Conservation (phyloP, 2,113 vertebrate species). For the Macrotus californicus region DNA sequence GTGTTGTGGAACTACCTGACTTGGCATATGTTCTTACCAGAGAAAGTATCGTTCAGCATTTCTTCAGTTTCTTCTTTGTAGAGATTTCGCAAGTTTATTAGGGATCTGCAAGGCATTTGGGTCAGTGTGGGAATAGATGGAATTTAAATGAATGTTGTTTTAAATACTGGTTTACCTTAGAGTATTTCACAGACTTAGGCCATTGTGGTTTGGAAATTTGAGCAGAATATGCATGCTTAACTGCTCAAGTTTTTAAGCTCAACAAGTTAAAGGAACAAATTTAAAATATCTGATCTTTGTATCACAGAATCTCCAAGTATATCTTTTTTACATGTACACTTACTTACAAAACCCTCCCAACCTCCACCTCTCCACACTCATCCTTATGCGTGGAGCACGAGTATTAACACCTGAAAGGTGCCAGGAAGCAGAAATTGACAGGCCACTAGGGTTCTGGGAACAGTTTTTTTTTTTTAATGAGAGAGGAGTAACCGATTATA, state of each 20-base stretch:
- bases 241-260: neutral
- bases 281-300: neutral
- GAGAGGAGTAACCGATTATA: neutral
- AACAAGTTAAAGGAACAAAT: neutral
- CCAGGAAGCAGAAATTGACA: neutral
- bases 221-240: neutral
- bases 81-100: neutral
- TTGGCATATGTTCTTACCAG: neutral
- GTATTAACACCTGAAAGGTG: neutral
- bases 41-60: neutral
- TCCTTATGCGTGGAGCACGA: neutral
- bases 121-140: neutral
- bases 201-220: neutral
- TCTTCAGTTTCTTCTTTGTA: neutral
- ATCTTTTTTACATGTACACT: neutral
- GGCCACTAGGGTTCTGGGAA: neutral
- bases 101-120: neutral
- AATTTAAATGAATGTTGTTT: neutral
- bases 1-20: neutral
- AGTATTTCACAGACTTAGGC: neutral
- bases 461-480: neutral
- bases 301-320: neutral
- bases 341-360: neutral
- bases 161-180: neutral
- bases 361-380: rapidly evolving